Conservation (phyloP, 92 coral and sea anemone species). For the Phenganax stokvisi region DNA sequence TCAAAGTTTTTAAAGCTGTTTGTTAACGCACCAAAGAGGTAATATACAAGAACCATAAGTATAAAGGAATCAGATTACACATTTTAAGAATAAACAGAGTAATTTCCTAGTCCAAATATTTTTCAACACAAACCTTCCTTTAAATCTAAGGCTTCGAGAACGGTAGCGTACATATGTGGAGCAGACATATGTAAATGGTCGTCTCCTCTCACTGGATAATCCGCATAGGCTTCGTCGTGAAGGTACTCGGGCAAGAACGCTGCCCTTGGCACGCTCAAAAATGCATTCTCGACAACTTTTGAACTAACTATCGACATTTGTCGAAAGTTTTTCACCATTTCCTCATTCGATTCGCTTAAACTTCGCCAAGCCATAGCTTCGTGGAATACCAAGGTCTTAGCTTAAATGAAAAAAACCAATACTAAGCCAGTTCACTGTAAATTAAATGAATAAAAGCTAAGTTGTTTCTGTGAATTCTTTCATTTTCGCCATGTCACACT, state of each 20-base stretch:
- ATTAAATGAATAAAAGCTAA: not conserved
- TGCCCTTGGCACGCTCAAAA: conserved; percentile 83
- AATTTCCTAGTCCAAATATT: not conserved
- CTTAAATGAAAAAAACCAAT: not conserved
- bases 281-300: conserved; percentile 86
- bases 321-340: conserved; percentile 91
- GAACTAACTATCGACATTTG: conserved; percentile 69
- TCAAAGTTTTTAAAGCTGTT: no score
- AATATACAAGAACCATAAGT: no score
- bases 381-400: not conserved
- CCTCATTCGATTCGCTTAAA: conserved; percentile 82
- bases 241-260: conserved; percentile 79
- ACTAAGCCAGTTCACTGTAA: not conserved
- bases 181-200: conserved; percentile 96
- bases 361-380: conserved; percentile 80
- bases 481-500: conserved; percentile 22
- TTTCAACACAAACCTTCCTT: conserved; percentile 63
- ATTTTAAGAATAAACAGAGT: no score
- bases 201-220: conserved; percentile 84
- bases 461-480: not conserved
- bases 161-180: conserved; percentile 96
- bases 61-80: no score
- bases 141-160: conserved; percentile 83
- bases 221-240: conserved; percentile 84
- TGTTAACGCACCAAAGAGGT: no score